phyloP scores from a whole-genome alignment of 2,113 vertebrate species.

The Lasiurus cinereus region DNA sequence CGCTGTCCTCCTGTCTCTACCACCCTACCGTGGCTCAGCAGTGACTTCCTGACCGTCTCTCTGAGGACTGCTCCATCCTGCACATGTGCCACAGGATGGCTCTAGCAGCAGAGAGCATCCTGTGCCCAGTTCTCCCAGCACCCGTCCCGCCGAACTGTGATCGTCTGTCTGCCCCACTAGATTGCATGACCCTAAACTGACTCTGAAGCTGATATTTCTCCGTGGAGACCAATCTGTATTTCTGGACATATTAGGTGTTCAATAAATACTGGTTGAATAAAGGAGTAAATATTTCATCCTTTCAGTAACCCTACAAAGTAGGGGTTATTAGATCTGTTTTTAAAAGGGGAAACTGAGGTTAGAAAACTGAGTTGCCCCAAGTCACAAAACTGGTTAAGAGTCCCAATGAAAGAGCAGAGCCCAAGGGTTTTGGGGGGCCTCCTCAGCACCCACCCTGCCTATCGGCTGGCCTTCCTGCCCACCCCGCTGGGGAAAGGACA shows the following conservation, averaged over 20 bases:
- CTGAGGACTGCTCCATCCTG: neutral
- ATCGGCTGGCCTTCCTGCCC: neutral
- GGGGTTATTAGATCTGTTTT: neutral
- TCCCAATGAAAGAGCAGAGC: neutral
- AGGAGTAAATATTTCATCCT: slow-evolving; percentile 6
- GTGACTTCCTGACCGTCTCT: neutral
- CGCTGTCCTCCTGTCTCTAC: neutral
- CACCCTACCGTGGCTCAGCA: neutral
- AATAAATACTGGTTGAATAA: slow-evolving; percentile 32
- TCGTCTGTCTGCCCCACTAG: neutral
- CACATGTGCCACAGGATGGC: neutral
- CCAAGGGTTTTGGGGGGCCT: neutral
- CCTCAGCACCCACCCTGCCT: neutral
- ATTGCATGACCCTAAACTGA: neutral
- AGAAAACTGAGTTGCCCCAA: neutral
- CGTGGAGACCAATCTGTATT: neutral
- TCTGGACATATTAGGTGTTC: neutral
- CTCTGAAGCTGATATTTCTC: neutral
- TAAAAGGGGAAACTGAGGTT: slow-evolving; percentile 20
- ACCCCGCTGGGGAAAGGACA: neutral
- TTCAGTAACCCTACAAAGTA: neutral
- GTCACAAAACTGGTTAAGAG: neutral
- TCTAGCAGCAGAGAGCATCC: neutral
- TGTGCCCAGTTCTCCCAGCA: neutral
- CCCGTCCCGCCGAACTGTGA: neutral